Percentiles rank a stretch among this genome's conserved stretches.
Evolutionary conservation across 2,797 vertebrate genomes (phyloP).

Genomic region (Sphenodon punctatus): DNA sequence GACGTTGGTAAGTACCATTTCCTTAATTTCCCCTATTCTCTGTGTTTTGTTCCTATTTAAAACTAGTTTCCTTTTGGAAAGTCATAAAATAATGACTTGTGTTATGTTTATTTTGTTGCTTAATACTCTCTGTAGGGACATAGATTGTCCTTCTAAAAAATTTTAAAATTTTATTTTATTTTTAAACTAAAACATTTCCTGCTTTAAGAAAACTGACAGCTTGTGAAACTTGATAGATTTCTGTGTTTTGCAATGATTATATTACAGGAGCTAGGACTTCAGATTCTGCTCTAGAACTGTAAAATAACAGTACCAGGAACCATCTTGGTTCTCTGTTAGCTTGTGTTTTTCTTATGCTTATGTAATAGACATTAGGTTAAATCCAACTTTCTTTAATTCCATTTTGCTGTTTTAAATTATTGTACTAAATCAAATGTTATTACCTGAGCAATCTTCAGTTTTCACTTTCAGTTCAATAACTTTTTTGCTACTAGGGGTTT

Average conservation of each 20-base stretch:
- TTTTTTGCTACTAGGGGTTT: not conserved
- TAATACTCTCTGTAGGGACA: not conserved
- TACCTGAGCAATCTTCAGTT: not conserved
- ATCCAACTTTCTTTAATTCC: not conserved
- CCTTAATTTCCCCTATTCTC: not conserved
- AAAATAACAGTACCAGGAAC: not conserved
- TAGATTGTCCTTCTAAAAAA: not conserved
- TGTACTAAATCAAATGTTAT: not conserved
- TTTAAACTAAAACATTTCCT: not conserved
- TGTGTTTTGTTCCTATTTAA: not conserved
- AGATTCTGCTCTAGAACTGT: not conserved
- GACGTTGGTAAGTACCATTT: slow-evolving; percentile 71
- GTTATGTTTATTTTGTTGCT: too few species aligned
- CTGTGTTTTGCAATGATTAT: not conserved
- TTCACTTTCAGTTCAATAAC: not conserved
- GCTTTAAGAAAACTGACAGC: not conserved
- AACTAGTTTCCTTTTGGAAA: not conserved
- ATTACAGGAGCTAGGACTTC: not conserved
- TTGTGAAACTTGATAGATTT: not conserved
- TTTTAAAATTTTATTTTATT: not conserved
- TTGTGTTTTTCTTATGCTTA: not conserved
- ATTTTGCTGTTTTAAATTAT: not conserved
- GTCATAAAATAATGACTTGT: too few species aligned
- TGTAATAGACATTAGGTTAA: not conserved
- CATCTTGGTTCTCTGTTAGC: not conserved